phyloP scores from a whole-genome alignment of 2,888 invertebrate species.

The Pristionchus fissidentatus region DNA sequence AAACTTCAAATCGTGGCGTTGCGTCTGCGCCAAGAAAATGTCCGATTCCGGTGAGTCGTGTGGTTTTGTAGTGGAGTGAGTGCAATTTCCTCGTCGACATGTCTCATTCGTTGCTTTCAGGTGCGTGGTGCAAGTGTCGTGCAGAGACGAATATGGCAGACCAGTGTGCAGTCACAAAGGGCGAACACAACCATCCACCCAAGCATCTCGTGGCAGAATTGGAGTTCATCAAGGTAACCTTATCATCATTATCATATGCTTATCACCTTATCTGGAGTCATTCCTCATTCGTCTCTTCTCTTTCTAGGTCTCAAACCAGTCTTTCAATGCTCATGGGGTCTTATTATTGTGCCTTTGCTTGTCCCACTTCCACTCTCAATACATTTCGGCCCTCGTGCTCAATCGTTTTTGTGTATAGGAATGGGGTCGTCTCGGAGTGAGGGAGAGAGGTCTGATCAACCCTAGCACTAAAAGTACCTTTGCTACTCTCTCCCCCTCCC shows the following conservation, averaged over 20 bases:
- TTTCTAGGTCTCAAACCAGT: neutral
- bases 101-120: slow-evolving; percentile 17
- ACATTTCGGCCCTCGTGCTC: slow-evolving; percentile 20
- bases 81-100: neutral
- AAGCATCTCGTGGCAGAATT: slow-evolving; percentile 73
- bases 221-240: slow-evolving; percentile 73
- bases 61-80: neutral
- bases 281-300: neutral
- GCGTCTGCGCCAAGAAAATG: slow-evolving; percentile 75
- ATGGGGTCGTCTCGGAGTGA: slow-evolving; percentile 33
- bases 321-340: neutral
- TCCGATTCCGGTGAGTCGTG: slow-evolving; percentile 57
- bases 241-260: neutral
- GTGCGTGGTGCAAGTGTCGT: slow-evolving; percentile 71
- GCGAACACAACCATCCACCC: slow-evolving; percentile 72
- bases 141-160: slow-evolving; percentile 74
- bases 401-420: slow-evolving; percentile 40
- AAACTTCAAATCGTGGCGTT: slow-evolving; percentile 73
- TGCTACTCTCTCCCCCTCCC: neutral
- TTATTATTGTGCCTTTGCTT: slow-evolving; percentile 27
- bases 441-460: neutral
- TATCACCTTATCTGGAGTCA: neutral
- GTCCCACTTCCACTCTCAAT: slow-evolving; percentile 40
- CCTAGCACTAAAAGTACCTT: slow-evolving; percentile 31
- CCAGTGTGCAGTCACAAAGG: slow-evolving; percentile 71